These are phyloP conservation scores for Drosophila nasuta DNA, from an alignment of 1,140 invertebrate genomes.

Conservation along the genomic window DNA sequence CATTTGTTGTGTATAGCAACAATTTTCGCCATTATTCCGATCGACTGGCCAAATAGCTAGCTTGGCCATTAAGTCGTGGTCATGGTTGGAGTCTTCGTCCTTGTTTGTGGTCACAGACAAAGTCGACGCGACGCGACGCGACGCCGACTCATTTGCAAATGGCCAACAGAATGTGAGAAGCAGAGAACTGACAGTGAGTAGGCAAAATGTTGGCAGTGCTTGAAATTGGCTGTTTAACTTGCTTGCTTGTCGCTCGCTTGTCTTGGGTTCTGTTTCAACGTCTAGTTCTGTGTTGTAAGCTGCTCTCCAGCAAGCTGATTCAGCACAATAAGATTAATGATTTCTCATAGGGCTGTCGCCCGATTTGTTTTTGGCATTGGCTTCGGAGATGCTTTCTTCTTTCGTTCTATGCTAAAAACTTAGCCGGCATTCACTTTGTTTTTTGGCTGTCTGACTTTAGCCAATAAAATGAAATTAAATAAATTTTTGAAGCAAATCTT, in stretches of 20 bases:
- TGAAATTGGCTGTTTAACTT: slow-evolving; percentile 63
- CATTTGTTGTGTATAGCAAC: neutral
- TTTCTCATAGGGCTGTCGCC: slow-evolving; percentile 51
- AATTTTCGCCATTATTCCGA: slow-evolving; percentile 38
- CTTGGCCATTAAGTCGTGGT: slow-evolving; percentile 55
- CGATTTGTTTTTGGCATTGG: slow-evolving; percentile 11
- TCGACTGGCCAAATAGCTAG: slow-evolving; percentile 60
- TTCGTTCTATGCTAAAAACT: slow-evolving; percentile 7
- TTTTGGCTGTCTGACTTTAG: slow-evolving; percentile 59
- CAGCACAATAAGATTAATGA: slow-evolving; percentile 81
- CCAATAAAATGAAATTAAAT: slow-evolving; percentile 81
- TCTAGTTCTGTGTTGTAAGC: slow-evolving; percentile 33
- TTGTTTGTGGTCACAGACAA: neutral
- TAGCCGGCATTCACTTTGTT: slow-evolving; percentile 24
- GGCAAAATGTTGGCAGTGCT: slow-evolving; percentile 49
- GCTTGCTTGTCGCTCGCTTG: slow-evolving; percentile 29
- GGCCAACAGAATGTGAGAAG: slow-evolving; percentile 50
- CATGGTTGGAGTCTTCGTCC: neutral
- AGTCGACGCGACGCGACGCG: slow-evolving; percentile 30
- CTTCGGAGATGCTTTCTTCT: neutral
- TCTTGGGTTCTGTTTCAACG: slow-evolving; percentile 4
- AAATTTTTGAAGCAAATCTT: slow-evolving; percentile 81
- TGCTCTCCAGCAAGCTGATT: slow-evolving; percentile 64
- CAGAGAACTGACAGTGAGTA: slow-evolving; percentile 60
- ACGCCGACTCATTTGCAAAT: slow-evolving; percentile 75